Conservation (phyloP, 1,140 invertebrate species). For the Pseudomyrmex pallidus region DNA sequence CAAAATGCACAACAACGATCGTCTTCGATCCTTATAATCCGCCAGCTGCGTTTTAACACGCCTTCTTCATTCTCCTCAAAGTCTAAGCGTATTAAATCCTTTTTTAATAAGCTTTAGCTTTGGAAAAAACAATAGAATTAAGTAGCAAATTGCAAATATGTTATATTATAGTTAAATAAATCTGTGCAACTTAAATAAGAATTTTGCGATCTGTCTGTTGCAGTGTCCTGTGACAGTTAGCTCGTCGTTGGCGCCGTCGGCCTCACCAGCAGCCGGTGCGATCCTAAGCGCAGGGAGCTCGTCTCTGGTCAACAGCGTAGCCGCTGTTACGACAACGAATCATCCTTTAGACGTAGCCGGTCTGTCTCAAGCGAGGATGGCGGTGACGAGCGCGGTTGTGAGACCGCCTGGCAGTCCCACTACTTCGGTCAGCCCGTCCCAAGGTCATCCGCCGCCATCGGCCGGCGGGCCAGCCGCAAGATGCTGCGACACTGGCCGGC, state of each 20-base stretch:
- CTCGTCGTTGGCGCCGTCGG: constrained; percentile 87
- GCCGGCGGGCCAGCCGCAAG: constrained; percentile 86
- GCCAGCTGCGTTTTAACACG: constrained; percentile 59
- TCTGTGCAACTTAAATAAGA: too few species aligned
- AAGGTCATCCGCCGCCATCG: constrained; percentile 85
- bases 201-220: constrained; percentile 57
- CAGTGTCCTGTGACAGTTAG: constrained; percentile 84
- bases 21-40: constrained; percentile 24
- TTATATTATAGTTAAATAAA: neutral
- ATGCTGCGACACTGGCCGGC: constrained; percentile 96
- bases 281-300: constrained; percentile 81
- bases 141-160: neutral
- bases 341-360: constrained; percentile 80
- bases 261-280: constrained; percentile 85
- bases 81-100: neutral
- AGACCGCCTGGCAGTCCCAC: constrained; percentile 83
- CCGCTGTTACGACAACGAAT: constrained; percentile 73
- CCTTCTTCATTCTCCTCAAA: neutral
- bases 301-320: constrained; percentile 83
- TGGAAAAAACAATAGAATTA: neutral
- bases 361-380: constrained; percentile 84
- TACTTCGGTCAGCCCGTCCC: constrained; percentile 83
- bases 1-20: constrained; percentile 30
- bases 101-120: constrained; percentile 6
- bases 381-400: constrained; percentile 83